Conservation (phyloP, 1,140 invertebrate species). For the Pseudomyrmex gracilis region DNA sequence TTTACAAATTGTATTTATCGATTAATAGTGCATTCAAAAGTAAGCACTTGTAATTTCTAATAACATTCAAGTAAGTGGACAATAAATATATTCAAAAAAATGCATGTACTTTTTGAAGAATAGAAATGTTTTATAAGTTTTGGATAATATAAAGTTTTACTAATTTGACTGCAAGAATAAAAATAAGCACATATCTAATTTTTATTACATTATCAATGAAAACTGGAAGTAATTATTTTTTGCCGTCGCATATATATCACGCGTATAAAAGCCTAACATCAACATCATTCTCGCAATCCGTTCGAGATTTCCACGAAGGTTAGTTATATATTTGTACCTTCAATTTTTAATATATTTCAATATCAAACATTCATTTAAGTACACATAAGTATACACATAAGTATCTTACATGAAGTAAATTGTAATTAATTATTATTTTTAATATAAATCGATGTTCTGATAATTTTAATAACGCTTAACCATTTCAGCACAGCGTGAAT, state of each 20-base stretch:
- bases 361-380: neutral
- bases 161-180: no score
- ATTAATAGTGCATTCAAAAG: neutral
- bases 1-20: slow-evolving; percentile 1
- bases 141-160: neutral
- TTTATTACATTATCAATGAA: no score
- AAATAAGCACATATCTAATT: no score
- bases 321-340: neutral
- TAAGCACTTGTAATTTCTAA: slow-evolving; percentile 8
- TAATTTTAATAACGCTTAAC: no score
- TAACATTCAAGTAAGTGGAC: neutral
- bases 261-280: neutral
- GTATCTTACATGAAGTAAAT: neutral
- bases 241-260: neutral
- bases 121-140: neutral
- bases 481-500: no score
- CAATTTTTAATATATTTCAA: neutral
- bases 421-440: neutral
- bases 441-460: no score
- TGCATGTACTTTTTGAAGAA: slow-evolving; percentile 10
- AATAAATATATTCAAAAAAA: slow-evolving; percentile 20
- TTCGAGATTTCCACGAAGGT: neutral
- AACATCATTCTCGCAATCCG: neutral
- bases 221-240: neutral
- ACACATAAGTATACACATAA: neutral